These are phyloP conservation scores for Ochlodes sylvanus DNA, from an alignment of 2,888 invertebrate species.

Conservation along the genomic window DNA sequence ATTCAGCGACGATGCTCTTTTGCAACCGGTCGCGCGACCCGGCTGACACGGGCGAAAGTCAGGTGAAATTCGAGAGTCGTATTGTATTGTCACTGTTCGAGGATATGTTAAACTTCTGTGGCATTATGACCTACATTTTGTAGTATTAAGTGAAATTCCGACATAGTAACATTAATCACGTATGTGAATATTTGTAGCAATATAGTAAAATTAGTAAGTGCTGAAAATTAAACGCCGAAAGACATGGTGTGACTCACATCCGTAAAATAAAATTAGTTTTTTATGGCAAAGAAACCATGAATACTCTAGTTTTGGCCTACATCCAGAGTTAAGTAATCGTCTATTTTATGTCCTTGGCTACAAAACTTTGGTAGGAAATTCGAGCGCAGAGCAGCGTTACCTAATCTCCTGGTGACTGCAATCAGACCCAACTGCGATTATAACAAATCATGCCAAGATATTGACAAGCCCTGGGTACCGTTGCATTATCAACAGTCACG, in stretches of 20 bases:
- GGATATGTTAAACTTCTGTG: constrained; percentile 2
- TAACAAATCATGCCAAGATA: constrained; percentile 33
- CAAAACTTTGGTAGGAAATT: background rate
- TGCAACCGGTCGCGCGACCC: constrained; percentile 52
- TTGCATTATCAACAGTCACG: constrained; percentile 34
- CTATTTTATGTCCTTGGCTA: constrained; percentile 6
- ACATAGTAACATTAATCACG: background rate
- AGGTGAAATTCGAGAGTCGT: constrained; percentile 63
- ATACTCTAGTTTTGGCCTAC: background rate
- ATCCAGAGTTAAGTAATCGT: background rate
- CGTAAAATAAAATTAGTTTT: background rate
- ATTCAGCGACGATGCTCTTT: constrained; percentile 48
- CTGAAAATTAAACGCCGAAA: background rate
- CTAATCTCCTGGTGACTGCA: constrained; percentile 13
- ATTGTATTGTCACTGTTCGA: constrained; percentile 35
- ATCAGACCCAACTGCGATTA: constrained; percentile 14
- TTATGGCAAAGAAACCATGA: background rate
- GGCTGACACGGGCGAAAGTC: constrained; percentile 65
- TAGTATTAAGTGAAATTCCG: background rate
- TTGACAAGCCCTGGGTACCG: constrained; percentile 27
- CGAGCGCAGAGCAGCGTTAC: background rate
- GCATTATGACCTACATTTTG: background rate
- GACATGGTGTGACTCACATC: background rate
- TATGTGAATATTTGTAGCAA: background rate
- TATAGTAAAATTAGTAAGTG: background rate